Evolutionary conservation across 2,888 invertebrate species (phyloP), one percentile per base, ranked within the genome.

Genomic region (Dicyrtomina minuta): DNA sequence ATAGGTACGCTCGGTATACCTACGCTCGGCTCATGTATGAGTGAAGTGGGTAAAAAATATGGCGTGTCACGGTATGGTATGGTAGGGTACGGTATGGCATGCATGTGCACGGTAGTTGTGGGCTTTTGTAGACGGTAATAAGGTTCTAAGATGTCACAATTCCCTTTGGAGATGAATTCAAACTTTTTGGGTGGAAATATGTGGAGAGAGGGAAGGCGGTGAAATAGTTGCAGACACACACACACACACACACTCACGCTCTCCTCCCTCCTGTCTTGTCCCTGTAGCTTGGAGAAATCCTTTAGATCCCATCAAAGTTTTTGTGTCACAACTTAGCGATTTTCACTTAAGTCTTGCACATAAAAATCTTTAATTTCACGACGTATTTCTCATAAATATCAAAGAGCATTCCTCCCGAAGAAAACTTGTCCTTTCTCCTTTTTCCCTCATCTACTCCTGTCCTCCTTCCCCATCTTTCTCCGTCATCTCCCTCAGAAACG

Each of bases 301-400:
- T 55, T 55, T 22, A 55, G 55, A 59, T 41, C 59, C 26, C 22
- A 41, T 59, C 41, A 41, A 59, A 41, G 41, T 59, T 41, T 55
- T 15, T 33, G 39, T 59, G 55, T 55, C 22, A 27, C 55, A 55
- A 55, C 26, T 55, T 55, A 27, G 55, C 55, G 26, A 55, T 39
- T 58, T 58, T 41, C 41, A 55, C 26, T 55, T 55, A 15, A n/a
- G 20, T 39, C 58, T 20, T 44, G 17, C 59, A 64, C 51, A 49
- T 64, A 64, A 64, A 64, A 64, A 64, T 64, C 46, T 64, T 51
- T 64, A 64, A 64, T 64, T 53, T 53, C 39, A 27, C 51, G 51
- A 64, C 39, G 27, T 51, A 49, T 49, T 64, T 64, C 64, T 64
- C 64, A 64, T 64, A 64, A 64, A 64, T 64, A 64, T 64, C 64